Base-by-base conservation (phyloP, 2,888 invertebrate genomes). In the Alloscopus bannaensis region DNA sequence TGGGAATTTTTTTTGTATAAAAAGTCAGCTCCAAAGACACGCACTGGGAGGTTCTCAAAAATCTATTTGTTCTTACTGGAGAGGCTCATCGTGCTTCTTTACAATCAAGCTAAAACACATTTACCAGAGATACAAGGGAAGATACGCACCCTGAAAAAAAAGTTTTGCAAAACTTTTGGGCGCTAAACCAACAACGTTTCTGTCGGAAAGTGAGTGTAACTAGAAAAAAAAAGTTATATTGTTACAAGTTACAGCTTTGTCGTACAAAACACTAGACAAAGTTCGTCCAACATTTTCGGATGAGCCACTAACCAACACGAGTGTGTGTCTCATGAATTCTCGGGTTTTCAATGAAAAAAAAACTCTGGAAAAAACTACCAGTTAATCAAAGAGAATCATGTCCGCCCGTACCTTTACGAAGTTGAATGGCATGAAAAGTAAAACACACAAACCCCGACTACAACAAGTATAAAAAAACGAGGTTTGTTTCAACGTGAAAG, bases 11-110 rank as follows among this genome's bases (percentile, higher is more conserved):
- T n/a, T n/a, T n/a, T n/a, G n/a, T n/a, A n/a, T n/a, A n/a, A n/a
- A n/a, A n/a, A n/a, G n/a, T n/a, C n/a, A n/a, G n/a, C n/a, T n/a
- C n/a, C n/a, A 29, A 59, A 50, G 66, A 76, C 76, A 76, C 76
- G 76, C 68, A 68, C 68, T 76, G 68, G 76, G 76, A 65, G 75
- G 75, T 65, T 59, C 73, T 66, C 45, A 57, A 75, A 66, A 20
- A 24, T 66, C 66, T 36, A 47, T 66, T 75, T 36, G 73, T 45
- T 13, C n/a, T n/a, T 28, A 57, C 26, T 57, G 11, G n/a, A n/a
- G n/a, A n/a, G n/a, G n/a, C n/a, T n/a, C n/a, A n/a, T n/a, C n/a
- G n/a, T n/a, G n/a, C n/a, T n/a, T n/a, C n/a, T n/a, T n/a, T n/a
- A n/a, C n/a, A n/a, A n/a, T n/a, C n/a, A n/a, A n/a, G n/a, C n/a